Conservation (phyloP, 1,140 invertebrate genomes). For the Chironomus tepperi region DNA sequence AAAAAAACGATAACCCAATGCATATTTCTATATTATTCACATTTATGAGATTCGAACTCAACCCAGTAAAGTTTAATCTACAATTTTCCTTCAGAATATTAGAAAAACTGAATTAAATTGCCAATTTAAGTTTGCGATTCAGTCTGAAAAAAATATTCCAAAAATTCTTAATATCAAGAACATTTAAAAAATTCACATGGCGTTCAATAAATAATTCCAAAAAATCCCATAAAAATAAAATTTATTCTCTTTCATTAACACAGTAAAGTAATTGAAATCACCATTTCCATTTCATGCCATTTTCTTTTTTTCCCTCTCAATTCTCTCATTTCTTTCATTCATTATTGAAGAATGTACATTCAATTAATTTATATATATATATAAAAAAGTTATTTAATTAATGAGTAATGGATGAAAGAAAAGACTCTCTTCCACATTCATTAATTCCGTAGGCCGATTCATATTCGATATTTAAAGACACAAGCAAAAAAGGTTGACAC, state of each 20-base stretch:
- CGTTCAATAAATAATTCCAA: too few relatives aligned
- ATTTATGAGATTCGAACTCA: too few relatives aligned
- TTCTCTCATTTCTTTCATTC: too few relatives aligned
- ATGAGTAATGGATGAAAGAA: conserved; percentile 8
- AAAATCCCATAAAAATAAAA: neutral
- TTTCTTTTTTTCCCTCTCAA: neutral
- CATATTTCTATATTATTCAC: too few relatives aligned
- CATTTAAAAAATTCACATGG: too few relatives aligned
- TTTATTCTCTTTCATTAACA: neutral
- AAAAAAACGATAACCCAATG: too few relatives aligned
- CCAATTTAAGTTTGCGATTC: too few relatives aligned
- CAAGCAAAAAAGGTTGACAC: neutral
- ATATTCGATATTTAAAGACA: neutral
- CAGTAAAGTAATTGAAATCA: neutral
- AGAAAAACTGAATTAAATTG: too few relatives aligned
- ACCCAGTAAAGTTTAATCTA: too few relatives aligned
- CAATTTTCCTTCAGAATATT: too few relatives aligned
- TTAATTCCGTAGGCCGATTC: neutral
- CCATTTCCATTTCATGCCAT: conserved; percentile 7
- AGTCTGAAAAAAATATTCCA: too few relatives aligned
- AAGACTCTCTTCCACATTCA: neutral
- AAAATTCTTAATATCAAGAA: too few relatives aligned
- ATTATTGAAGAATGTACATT: conserved; percentile 11
- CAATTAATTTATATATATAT: neutral
- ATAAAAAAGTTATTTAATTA: neutral